Evolutionary conservation across 1,140 invertebrate species (phyloP).

Genomic region (Drosophila nasuta): DNA sequence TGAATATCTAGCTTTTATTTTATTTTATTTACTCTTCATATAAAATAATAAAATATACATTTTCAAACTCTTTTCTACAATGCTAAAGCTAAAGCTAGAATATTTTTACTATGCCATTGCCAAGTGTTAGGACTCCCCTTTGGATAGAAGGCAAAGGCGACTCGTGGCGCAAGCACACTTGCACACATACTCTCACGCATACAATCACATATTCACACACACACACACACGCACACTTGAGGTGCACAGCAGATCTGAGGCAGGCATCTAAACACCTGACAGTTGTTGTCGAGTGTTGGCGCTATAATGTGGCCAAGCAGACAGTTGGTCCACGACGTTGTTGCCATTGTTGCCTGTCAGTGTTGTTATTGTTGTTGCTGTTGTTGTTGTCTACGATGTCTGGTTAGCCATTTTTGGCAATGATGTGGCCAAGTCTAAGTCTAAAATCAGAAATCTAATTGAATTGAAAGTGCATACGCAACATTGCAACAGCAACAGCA

Average conservation of each 20-base stretch:
- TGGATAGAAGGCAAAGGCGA: slow-evolving; percentile 34
- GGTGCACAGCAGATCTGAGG: slow-evolving; percentile 23
- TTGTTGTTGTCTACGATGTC: slow-evolving; percentile 30
- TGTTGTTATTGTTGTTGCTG: slow-evolving; percentile 30
- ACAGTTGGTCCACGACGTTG: slow-evolving; percentile 28
- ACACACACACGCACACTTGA: too few species aligned
- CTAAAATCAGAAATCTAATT: slow-evolving; percentile 32
- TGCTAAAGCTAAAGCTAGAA: background rate
- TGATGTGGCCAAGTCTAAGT: slow-evolving; percentile 39
- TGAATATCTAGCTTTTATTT: too few species aligned
- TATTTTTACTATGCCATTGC: background rate
- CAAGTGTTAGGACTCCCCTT: slow-evolving; percentile 8
- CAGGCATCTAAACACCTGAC: slow-evolving; percentile 73
- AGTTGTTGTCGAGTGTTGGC: slow-evolving; percentile 66
- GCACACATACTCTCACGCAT: slow-evolving; percentile 2
- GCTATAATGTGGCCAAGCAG: slow-evolving; percentile 50
- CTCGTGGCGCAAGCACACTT: slow-evolving; percentile 56
- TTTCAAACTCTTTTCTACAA: too few species aligned
- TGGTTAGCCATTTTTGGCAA: slow-evolving; percentile 57
- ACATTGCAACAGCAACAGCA: slow-evolving; percentile 39
- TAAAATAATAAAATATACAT: too few species aligned
- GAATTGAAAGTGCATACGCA: slow-evolving; percentile 55
- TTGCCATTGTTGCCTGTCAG: slow-evolving; percentile 38
- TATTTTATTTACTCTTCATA: too few species aligned
- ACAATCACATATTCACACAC: background rate